These are phyloP conservation scores for Pantelozetes paolii DNA, from an alignment of 2,888 invertebrate species.

Conservation along the genomic window DNA sequence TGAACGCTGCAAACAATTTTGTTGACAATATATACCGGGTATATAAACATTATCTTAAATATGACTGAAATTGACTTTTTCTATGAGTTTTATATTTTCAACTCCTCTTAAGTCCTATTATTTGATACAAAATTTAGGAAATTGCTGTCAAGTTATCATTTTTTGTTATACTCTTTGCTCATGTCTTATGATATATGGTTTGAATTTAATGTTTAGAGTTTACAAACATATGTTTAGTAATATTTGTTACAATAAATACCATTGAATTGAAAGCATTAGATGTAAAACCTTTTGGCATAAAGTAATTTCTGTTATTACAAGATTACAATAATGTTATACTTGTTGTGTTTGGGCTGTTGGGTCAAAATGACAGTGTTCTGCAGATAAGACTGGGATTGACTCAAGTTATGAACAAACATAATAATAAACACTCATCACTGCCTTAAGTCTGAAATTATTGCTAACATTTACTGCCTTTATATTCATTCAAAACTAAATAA, in stretches of 20 bases:
- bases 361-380: not conserved
- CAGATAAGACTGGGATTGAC: not conserved
- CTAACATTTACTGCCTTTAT: not conserved
- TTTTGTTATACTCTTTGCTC: not conserved
- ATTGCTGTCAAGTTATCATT: not conserved
- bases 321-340: constrained; percentile 8
- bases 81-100: not conserved
- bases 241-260: not conserved
- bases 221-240: not conserved
- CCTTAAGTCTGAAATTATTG: constrained; percentile 7
- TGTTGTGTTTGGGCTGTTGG: constrained; percentile 7
- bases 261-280: not conserved
- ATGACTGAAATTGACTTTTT: not conserved
- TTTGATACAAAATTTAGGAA: constrained; percentile 11
- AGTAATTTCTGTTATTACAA: constrained; percentile 12
- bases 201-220: constrained; percentile 4
- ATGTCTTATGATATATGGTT: constrained; percentile 18
- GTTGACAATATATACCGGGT: no score
- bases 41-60: not conserved
- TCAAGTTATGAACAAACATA: not conserved
- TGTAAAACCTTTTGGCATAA: not conserved
- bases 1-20: no score
- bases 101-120: constrained; percentile 1
- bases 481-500: not conserved
- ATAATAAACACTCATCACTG: constrained; percentile 20